Conservation (phyloP, 2,113 vertebrate genomes). For the Syngnathoides biaculeatus region DNA sequence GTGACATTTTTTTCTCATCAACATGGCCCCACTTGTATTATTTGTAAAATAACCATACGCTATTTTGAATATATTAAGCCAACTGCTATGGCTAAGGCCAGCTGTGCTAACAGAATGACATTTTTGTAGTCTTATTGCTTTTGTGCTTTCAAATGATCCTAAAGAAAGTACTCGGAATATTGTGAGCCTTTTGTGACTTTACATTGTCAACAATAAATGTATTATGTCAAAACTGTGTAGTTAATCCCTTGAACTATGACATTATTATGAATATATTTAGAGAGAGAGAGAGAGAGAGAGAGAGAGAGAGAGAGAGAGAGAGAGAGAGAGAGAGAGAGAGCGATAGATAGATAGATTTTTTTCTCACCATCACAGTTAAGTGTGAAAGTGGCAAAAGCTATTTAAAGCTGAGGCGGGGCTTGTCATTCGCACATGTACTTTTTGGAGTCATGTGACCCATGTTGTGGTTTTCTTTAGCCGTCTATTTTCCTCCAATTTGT, state of each 20-base stretch:
- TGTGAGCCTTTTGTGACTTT: neutral
- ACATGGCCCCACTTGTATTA: neutral
- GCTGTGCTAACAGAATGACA: neutral
- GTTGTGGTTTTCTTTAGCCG: conserved; percentile 61
- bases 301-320: too few species aligned
- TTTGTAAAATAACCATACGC: neutral
- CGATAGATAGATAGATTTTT: too few species aligned
- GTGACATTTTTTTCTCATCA: neutral
- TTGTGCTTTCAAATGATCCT: neutral
- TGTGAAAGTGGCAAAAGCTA: conserved; percentile 26
- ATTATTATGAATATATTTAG: neutral
- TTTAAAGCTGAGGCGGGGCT: conserved; percentile 30
- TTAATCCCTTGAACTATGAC: neutral
- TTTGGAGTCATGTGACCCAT: conserved; percentile 67
- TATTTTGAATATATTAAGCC: neutral
- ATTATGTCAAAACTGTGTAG: neutral
- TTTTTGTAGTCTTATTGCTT: neutral
- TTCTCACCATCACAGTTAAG: neutral
- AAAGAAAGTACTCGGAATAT: neutral
- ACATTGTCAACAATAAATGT: conserved; percentile 13
- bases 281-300: too few species aligned
- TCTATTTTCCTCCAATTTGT: conserved; percentile 57
- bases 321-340: too few species aligned
- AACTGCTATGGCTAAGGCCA: neutral
- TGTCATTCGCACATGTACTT: conserved; percentile 47